A percentile compares a stretch with the other conserved stretches of the same genome.
These are phyloP conservation scores for Kryptopterus vitreolus DNA, from an alignment of 2,797 vertebrate species.

Conservation along the genomic window DNA sequence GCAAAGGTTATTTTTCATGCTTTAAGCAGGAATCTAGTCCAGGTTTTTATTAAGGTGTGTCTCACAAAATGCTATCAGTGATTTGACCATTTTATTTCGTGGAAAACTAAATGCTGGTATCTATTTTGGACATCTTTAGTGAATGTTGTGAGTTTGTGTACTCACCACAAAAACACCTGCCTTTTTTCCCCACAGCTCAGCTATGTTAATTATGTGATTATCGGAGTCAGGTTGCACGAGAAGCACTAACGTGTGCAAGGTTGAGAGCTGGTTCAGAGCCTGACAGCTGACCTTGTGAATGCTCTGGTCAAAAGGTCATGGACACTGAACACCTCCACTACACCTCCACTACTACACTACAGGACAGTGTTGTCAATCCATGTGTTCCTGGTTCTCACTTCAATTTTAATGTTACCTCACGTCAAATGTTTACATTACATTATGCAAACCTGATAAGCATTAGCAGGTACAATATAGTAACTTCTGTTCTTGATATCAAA, in stretches of 20 bases:
- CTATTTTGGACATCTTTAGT: neutral
- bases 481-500: neutral
- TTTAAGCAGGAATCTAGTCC: neutral
- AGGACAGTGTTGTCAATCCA: neutral
- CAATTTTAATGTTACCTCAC: neutral
- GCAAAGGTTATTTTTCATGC: neutral
- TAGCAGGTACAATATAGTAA: neutral
- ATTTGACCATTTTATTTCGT: neutral
- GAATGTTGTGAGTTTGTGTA: neutral
- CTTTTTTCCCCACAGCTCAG: neutral
- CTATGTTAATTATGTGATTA: neutral
- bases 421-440: too few species aligned
- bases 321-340: neutral
- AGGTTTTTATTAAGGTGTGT: neutral
- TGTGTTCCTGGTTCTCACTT: neutral
- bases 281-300: neutral
- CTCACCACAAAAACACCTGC: neutral
- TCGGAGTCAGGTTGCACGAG: neutral
- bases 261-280: neutral
- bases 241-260: neutral
- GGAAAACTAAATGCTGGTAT: neutral
- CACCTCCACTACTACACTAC: neutral
- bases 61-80: neutral
- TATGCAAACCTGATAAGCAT: too few species aligned
- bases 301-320: neutral